These are phyloP conservation scores for Caretta caretta DNA, from an alignment of 2,113 vertebrate species.

Conservation along the genomic window DNA sequence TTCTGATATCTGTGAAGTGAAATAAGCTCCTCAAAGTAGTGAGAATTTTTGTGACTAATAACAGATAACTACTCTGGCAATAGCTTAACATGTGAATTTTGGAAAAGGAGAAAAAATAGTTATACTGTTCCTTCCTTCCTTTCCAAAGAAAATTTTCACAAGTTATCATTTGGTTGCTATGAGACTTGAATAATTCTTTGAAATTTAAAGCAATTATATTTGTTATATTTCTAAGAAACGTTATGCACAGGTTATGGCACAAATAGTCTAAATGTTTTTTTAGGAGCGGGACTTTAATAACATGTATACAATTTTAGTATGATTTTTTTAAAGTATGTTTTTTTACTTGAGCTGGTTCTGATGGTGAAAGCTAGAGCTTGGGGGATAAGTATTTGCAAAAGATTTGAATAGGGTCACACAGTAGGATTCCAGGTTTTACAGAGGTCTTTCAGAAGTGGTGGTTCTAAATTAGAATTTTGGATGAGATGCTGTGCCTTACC, in stretches of 20 bases:
- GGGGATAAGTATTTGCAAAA: background rate
- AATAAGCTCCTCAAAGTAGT: no score
- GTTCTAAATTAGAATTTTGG: background rate
- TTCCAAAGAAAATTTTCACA: background rate
- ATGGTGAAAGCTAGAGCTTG: background rate
- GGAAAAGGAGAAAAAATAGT: background rate
- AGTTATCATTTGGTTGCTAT: background rate
- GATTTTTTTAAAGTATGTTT: no score
- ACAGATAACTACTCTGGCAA: background rate
- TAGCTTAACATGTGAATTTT: background rate
- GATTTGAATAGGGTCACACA: accelerated
- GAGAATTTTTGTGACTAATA: background rate
- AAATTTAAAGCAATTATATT: background rate
- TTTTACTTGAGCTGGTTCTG: background rate
- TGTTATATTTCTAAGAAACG: background rate
- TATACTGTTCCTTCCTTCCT: background rate
- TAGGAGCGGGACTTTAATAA: no score
- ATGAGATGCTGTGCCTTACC: background rate
- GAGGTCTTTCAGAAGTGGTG: background rate
- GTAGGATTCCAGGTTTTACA: background rate
- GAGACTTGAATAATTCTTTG: background rate
- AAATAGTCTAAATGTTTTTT: no score
- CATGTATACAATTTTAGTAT: no score
- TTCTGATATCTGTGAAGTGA: no score
- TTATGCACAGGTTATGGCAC: background rate